Evolutionary conservation across 2,888 invertebrate species (phyloP), one percentile per base, ranked within the genome.

Genomic region (Chrysopilus asiliformis): DNA sequence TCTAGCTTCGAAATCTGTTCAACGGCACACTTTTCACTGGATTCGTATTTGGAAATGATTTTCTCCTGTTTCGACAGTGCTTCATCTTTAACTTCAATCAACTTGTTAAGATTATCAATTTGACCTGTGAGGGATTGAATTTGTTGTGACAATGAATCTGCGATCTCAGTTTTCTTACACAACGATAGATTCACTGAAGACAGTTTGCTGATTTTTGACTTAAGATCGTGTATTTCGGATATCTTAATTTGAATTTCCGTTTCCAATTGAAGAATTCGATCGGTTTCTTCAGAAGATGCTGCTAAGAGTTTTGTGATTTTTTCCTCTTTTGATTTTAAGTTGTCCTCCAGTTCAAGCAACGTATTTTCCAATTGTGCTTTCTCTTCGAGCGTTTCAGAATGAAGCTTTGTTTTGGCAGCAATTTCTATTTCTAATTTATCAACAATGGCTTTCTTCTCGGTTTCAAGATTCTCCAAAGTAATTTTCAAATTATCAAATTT

Each of bases 361-460:
- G 38, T 26, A 28, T 35, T 4, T 32, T 39, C 26, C 41, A 41
- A 17, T 5, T 26, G 10, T 22, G 27, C 16, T 35, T 20, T 46
- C 32, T 35, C 25, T 7, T 7, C 13, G 3, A 43, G 39, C 15
- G 49, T 45, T 29, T 46, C 38, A 32, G 65, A 60, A 1, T 68
- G 39, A 47, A 67, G 65, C 13, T 57, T 64, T 1, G 60, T 60
- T 55, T 67, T 68, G 38, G 61, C 59, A 40, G 64, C 60, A n/a
- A 70, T 57, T 19, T 69, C 66, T 19, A 64, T 53, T 50, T 71
- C 59, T 36, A 71, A 56, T 41, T 53, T 59, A 30, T 67, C 64
- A 24, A 68, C 55, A 46, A 68, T 65, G 38, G 67, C 63, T 31
- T 66, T 64, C 60, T 49, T 68, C 65, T 47, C 47, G 16, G 38